Evolutionary conservation across 2,888 invertebrate genomes (phyloP), one percentile per base, ranked within the genome.

Genomic region (Litoditis marina): DNA sequence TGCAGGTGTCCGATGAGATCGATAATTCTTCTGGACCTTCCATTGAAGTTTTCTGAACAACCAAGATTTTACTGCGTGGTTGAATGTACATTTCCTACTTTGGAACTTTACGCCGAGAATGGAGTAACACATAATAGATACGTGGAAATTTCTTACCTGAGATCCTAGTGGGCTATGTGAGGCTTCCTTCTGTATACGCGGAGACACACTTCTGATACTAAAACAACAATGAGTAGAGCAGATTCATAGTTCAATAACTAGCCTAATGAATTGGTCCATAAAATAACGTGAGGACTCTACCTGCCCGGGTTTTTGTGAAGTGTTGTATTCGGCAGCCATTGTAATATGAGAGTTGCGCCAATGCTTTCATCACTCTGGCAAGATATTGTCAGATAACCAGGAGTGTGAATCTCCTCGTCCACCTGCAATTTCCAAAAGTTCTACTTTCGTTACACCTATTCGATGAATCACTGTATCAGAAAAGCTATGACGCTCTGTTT

Each of bases 281-380:
- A 28, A n/a, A 54, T 13, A 61, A 42, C 39, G 19, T 52, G 44
- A 51, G 46, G 32, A 31, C 52, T 19, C n/a, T 56, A 80, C 80
- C 89, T 88, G 19, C 88, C 88, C 19, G 92, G 91, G 82, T 92
- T 92, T 84, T 90, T 92, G 69, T 90, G 88, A 42, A 94, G 85
- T 0, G 92, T 91, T 2, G 90, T 88, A 84, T 94, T 94, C 0
- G 94, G 94, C 74, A 94, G 92, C 94, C 94, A 94, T 66, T 92
- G 92, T 2, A 94, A 87, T 72, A 92, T 89, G 13, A 94, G 85
- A 0, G 93, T 94, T 25, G 73, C 91, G 88, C 83, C 85, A 61
- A 82, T 73, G 60, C 84, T 84, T 76, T 84, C 84, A 71, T 85
- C 85, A 54, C 83, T 78, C 60, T 85, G 85, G 63, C 85, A 85